Evolutionary conservation across 1,140 invertebrate genomes (phyloP).

Genomic region (Meloidogyne hapla): DNA sequence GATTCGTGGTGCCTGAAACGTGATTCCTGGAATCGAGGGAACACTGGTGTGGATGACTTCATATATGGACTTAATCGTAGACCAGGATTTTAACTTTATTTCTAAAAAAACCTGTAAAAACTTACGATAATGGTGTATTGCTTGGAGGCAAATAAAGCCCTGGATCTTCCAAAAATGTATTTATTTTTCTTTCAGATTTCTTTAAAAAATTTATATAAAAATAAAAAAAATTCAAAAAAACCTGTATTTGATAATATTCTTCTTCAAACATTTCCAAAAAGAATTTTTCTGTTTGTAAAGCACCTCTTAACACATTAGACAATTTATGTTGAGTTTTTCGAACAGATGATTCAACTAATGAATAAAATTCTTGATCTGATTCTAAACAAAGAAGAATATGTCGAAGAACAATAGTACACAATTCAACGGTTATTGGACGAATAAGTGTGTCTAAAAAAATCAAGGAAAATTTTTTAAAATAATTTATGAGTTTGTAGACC

Average conservation of each 20-base stretch:
- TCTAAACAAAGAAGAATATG: slow-evolving; percentile 66
- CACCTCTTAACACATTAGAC: slow-evolving; percentile 73
- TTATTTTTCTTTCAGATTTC: slow-evolving; percentile 55
- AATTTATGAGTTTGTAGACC: too few relatives aligned
- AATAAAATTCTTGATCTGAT: slow-evolving; percentile 69
- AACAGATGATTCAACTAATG: slow-evolving; percentile 65
- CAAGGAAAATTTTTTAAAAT: too few relatives aligned
- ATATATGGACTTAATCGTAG: too few relatives aligned
- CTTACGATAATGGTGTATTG: slow-evolving; percentile 77
- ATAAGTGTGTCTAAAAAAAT: slow-evolving; percentile 67
- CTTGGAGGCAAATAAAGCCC: slow-evolving; percentile 90
- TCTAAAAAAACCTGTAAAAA: neutral
- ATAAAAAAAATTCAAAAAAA: slow-evolving; percentile 66
- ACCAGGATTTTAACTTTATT: too few relatives aligned
- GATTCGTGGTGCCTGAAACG: too few relatives aligned
- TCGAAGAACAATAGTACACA: slow-evolving; percentile 77
- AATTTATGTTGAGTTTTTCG: slow-evolving; percentile 65
- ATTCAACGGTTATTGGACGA: slow-evolving; percentile 84
- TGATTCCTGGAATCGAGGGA: too few relatives aligned
- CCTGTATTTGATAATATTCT: slow-evolving; percentile 83
- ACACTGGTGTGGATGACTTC: too few relatives aligned
- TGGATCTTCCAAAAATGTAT: slow-evolving; percentile 75
- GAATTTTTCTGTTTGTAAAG: slow-evolving; percentile 96
- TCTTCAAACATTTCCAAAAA: slow-evolving; percentile 99
- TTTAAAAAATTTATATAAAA: slow-evolving; percentile 32